Evolutionary conservation across 2,113 vertebrate genomes (phyloP), one percentile per base, ranked within the genome.

Genomic region (Chloroceryle aenea): DNA sequence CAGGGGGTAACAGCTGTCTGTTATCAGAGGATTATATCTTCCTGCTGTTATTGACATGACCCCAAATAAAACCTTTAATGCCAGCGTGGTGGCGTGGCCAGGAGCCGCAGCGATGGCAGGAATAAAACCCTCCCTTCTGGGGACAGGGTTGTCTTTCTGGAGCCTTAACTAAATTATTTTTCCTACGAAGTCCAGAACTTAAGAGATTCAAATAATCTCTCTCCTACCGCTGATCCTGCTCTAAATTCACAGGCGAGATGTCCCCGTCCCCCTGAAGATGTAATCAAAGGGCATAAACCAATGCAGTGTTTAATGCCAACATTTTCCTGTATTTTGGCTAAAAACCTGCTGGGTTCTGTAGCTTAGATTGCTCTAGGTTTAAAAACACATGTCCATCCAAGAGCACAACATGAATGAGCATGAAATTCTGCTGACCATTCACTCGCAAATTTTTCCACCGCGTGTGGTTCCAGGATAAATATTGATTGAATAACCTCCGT

Each of bases 391-490:
- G n/a, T 62, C 62, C 43, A 16, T 89, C 94, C 86, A 91, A 87
- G 69, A 87, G 58, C 81, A 87, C 77, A 73, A 71, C 90, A 66
- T 79, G 87, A 95, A 89, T 94, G 90, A 96, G 85, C 73, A 56
- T 76, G 91, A 85, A 80, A 96, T 96, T 95, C 89, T 93, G 93
- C 95, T 95, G 95, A 91, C 90, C 71, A 61, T 88, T 94, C 90
- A 71, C 43, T 88, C 83, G 40, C 55, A 88, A 68, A 89, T 81
- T 93, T 95, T 96, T 93, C 90, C 84, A 5, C 69, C 0, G 3
- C 73, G 30, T 95, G 66, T 78, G 59, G 88, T 80, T 93, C 82
- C 92, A 96, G 92, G 95, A 94, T 93, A 96, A 91, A 95, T 85
- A 91, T 87, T 94, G 96, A 95, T 94, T 86, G 62, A 93, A 89